These are phyloP conservation scores for Rugalucina vietnamica DNA, from an alignment of 2,888 invertebrate genomes.

Conservation along the genomic window DNA sequence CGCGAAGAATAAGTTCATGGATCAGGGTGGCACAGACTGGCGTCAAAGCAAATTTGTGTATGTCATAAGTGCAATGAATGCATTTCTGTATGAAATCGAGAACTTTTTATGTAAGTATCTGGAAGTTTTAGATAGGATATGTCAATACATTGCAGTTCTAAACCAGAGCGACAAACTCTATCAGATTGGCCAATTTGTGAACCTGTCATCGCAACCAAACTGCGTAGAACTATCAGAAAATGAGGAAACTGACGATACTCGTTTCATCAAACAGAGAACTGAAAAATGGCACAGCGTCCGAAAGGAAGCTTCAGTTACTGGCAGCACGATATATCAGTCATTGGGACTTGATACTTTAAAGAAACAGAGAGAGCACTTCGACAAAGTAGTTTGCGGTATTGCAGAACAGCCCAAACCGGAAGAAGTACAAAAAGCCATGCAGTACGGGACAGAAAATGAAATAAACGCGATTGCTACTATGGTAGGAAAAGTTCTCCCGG, in stretches of 20 bases:
- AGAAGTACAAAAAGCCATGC: neutral
- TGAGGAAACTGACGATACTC: too few species aligned
- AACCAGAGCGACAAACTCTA: neutral
- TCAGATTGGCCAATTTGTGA: too few species aligned
- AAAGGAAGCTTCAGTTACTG: neutral
- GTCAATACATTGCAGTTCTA: neutral
- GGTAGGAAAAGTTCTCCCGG: constrained; percentile 44
- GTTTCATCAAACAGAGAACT: neutral
- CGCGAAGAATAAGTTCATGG: constrained; percentile 39
- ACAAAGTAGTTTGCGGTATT: neutral
- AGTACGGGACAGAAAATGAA: neutral
- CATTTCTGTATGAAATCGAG: constrained; percentile 38
- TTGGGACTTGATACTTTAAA: neutral
- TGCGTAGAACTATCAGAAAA: too few species aligned
- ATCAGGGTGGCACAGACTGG: constrained; percentile 44
- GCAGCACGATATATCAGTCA: neutral
- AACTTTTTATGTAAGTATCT: neutral
- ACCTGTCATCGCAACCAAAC: too few species aligned
- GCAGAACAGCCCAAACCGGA: neutral
- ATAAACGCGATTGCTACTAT: constrained; percentile 37
- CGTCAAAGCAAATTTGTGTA: constrained; percentile 31
- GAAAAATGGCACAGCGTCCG: neutral
- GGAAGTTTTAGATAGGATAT: neutral
- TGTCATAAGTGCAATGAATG: constrained; percentile 42
- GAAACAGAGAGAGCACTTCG: neutral